Evolutionary conservation across 1,140 invertebrate genomes (phyloP).

Genomic region (Teleogryllus occipitalis): DNA sequence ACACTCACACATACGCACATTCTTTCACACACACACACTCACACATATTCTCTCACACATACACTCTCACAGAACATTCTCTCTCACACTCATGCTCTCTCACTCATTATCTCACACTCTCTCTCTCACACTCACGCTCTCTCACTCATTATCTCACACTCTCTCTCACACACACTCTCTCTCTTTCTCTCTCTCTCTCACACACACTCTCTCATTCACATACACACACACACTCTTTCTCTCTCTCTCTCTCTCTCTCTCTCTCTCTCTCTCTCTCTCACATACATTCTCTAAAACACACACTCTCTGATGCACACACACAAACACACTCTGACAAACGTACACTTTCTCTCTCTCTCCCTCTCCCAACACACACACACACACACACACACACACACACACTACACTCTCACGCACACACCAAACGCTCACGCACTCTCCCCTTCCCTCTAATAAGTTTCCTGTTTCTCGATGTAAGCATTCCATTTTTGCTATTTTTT

Average conservation of each 20-base stretch:
- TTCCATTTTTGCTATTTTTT: neutral
- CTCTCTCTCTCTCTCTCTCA: no score
- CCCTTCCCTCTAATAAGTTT: no score
- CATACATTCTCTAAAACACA: no score
- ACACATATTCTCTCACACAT: neutral
- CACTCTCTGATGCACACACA: conserved; percentile 14
- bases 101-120: no score
- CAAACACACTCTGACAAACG: conserved; percentile 12
- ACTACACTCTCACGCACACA: neutral
- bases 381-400: neutral
- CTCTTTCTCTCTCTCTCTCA: neutral
- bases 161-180: neutral
- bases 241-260: neutral
- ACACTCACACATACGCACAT: neutral
- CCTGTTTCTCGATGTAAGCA: no score
- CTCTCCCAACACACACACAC: conserved; percentile 10
- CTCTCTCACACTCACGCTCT: no score
- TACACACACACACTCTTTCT: neutral
- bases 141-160: no score
- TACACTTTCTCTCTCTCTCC: no score
- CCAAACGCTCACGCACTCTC: no score
- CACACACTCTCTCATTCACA: no score
- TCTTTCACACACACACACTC: neutral
- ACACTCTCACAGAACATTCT: neutral
- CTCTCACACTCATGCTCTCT: no score